Percentiles rank a stretch among this genome's conserved stretches.
Conservation (phyloP, 2,113 vertebrate species). For the Taurulus bubalis region DNA sequence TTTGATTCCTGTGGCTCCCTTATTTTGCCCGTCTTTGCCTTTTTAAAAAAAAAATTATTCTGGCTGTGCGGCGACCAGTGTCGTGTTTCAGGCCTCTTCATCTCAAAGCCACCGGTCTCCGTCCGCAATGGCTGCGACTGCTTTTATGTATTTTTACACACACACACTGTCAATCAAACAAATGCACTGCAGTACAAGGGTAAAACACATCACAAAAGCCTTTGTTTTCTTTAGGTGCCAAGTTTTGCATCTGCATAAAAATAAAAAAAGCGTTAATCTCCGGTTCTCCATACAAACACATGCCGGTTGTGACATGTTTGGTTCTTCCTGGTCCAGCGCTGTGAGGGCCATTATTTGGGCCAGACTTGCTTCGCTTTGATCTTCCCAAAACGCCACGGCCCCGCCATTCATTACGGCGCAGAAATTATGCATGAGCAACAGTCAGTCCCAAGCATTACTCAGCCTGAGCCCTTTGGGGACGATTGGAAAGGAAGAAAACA, state of each 20-base stretch:
- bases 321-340: slow-evolving; percentile 41
- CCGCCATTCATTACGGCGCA: slow-evolving; percentile 40
- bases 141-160: slow-evolving; percentile 18
- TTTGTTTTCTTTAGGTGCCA: not conserved
- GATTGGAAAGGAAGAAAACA: slow-evolving; percentile 13
- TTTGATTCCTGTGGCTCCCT: slow-evolving; percentile 31
- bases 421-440: slow-evolving; percentile 47
- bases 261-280: not conserved
- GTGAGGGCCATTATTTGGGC: slow-evolving; percentile 52
- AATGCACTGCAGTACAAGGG: slow-evolving; percentile 5
- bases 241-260: slow-evolving; percentile 8
- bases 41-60: slow-evolving; percentile 1
- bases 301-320: slow-evolving; percentile 43
- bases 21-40: slow-evolving; percentile 37
- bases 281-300: slow-evolving; percentile 23
- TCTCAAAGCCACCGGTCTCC: not conserved
- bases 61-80: not conserved
- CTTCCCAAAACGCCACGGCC: slow-evolving; percentile 26
- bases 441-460: slow-evolving; percentile 44
- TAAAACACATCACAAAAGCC: not conserved
- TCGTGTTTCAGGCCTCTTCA: slow-evolving; percentile 42
- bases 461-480: slow-evolving; percentile 9
- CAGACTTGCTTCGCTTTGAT: slow-evolving; percentile 67
- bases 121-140: not conserved
- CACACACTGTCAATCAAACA: not conserved